A percentile compares a stretch with the other conserved stretches of the same genome.
These are phyloP conservation scores for Cheilosia pagana DNA, from an alignment of 2,888 invertebrate genomes.

Conservation along the genomic window DNA sequence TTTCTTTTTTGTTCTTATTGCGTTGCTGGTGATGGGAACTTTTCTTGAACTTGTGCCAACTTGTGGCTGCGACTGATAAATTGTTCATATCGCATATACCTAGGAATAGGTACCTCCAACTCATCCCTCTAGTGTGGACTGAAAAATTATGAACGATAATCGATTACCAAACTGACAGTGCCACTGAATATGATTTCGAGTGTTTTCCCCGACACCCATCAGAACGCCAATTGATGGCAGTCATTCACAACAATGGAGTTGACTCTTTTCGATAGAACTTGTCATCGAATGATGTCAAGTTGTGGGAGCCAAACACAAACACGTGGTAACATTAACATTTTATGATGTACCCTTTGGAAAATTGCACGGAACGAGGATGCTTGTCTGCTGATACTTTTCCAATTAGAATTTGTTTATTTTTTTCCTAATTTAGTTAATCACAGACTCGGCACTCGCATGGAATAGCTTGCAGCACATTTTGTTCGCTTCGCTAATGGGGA, in stretches of 20 bases:
- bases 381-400: background rate
- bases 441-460: slow-evolving; percentile 19
- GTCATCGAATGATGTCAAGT: slow-evolving; percentile 1
- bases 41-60: slow-evolving; percentile 30
- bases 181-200: slow-evolving; percentile 29
- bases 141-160: slow-evolving; percentile 52
- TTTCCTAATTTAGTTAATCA: slow-evolving; percentile 33
- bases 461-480: background rate
- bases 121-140: background rate
- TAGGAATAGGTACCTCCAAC: too few relatives aligned
- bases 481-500: slow-evolving; percentile 44
- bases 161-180: slow-evolving; percentile 45
- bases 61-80: slow-evolving; percentile 13
- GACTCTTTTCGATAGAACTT: slow-evolving; percentile 6
- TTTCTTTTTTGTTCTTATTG: background rate
- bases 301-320: background rate
- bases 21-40: slow-evolving; percentile 1
- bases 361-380: background rate
- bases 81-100: background rate
- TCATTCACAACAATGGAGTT: slow-evolving; percentile 11
- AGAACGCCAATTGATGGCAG: slow-evolving; percentile 14
- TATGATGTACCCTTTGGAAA: background rate
- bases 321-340: background rate
- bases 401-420: background rate
- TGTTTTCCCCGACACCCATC: background rate